Evolutionary conservation across 1,140 invertebrate species (phyloP), one percentile per base, ranked within the genome.

Genomic region (Dermatophagoides farinae): DNA sequence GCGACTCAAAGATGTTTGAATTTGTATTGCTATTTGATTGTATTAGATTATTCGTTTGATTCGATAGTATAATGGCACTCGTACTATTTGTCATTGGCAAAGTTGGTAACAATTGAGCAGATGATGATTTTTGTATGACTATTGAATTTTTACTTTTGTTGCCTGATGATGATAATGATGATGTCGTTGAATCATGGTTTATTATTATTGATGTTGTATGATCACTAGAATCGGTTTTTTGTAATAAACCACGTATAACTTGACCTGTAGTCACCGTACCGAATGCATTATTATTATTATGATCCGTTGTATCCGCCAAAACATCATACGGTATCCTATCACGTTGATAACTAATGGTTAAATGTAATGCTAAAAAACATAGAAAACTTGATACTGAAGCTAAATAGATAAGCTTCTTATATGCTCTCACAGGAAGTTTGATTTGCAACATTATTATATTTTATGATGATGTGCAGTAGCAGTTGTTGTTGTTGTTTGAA

Each of bases 311-410:
- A 31, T 31, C 8, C 8, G 8, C 2, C 31, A 31, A 4, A 14
- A 44, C 2, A n/a, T 55, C 53, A 40, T 25, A 23, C 11, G 53
- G 53, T 14, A 55, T 23, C 39, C 39, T 1, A 44, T 37, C 57
- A 22, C 46, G 20, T 25, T 25, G 46, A 22, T 65, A 54, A 23
- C 55, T 63, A 18, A 43, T 60, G 1, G 66, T 62, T 16, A 70
- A 43, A 43, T 66, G 66, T 55, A 72, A 69, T 20, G 68, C 66
- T 10, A 70, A 51, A 55, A 69, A 72, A 46, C 71, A 72, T 25
- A 72, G 62, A 61, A 67, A 71, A 38, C 66, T 70, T 68, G 70
- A 72, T 12, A 70, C 61, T 57, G 67, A 65, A 10, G 68, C 64
- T 10, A 70, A 52, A 50, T 69, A 69, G 5, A 67, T 60, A 11